phyloP scores from a whole-genome alignment of 2,888 invertebrate species.

The Thymelicus lineola region DNA sequence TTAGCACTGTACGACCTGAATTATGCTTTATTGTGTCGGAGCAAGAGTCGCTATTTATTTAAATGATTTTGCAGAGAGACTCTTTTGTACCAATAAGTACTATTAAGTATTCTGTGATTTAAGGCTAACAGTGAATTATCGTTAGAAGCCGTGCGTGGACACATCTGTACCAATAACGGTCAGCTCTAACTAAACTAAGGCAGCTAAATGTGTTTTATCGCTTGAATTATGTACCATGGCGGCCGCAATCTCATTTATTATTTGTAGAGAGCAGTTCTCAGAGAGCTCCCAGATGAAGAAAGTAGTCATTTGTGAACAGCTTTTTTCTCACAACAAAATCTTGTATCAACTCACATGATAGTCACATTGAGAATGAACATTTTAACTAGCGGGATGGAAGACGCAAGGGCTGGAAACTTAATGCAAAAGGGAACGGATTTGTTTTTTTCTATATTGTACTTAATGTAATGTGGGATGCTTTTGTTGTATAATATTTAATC shows the following conservation, averaged over 20 bases:
- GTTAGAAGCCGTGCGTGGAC: background rate
- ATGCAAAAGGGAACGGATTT: conserved; percentile 1
- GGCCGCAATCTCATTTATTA: conserved; percentile 59
- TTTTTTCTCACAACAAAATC: no score
- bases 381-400: conserved; percentile 34
- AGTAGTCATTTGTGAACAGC: no score
- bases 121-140: background rate
- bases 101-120: no score
- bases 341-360: no score
- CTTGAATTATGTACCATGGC: conserved; percentile 56
- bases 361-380: conserved; percentile 21
- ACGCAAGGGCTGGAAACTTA: conserved; percentile 5
- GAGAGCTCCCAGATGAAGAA: conserved; percentile 3
- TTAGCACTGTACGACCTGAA: no score
- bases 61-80: no score
- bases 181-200: background rate
- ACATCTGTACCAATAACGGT: background rate
- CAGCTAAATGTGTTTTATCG: conserved; percentile 26
- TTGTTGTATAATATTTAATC: background rate
- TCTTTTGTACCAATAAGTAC: no score
- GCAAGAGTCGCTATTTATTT: no score
- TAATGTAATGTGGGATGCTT: background rate
- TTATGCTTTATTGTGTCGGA: no score
- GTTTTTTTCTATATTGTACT: background rate
- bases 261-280: conserved; percentile 49